A percentile compares a stretch with the other conserved stretches of the same genome.
These are phyloP conservation scores for Gonocerus acuteangulatus DNA, from an alignment of 2,888 invertebrate species.

Conservation along the genomic window DNA sequence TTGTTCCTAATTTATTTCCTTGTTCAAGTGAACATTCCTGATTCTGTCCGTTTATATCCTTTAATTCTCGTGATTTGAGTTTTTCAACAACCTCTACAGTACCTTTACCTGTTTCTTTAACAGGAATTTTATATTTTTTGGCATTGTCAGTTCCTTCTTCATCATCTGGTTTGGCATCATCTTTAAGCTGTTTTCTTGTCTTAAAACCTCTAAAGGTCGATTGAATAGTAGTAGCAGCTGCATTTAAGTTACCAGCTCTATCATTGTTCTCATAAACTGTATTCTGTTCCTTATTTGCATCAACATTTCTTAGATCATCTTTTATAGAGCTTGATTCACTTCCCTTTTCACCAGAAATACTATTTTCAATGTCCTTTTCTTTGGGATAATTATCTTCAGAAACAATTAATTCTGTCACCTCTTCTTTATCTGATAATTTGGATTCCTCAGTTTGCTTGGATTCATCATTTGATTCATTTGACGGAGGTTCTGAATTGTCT, in stretches of 20 bases:
- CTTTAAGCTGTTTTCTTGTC: conserved; percentile 33
- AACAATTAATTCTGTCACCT: neutral
- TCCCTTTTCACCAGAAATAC: too few species aligned
- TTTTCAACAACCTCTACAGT: too few species aligned
- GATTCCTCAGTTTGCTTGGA: neutral
- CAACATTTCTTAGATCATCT: neutral
- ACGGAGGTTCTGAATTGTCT: neutral
- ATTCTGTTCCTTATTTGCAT: neutral
- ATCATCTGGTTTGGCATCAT: conserved; percentile 19
- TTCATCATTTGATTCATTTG: neutral
- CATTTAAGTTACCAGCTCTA: neutral
- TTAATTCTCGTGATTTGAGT: too few species aligned
- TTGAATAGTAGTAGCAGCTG: conserved; percentile 51
- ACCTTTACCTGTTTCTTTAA: too few species aligned
- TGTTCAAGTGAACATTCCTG: too few species aligned
- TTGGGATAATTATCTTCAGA: too few species aligned
- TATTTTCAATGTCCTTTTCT: too few species aligned
- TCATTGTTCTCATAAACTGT: neutral
- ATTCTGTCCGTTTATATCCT: neutral
- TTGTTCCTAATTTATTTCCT: too few species aligned
- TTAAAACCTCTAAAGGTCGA: conserved; percentile 51
- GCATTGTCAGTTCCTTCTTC: too few species aligned
- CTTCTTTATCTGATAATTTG: neutral
- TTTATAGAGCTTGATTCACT: too few species aligned
- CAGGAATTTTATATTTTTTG: too few species aligned